A percentile compares a stretch with the other conserved stretches of the same genome.
Evolutionary conservation across 2,797 vertebrate genomes (phyloP).

Genomic region (Muraenolepis orangiensis): DNA sequence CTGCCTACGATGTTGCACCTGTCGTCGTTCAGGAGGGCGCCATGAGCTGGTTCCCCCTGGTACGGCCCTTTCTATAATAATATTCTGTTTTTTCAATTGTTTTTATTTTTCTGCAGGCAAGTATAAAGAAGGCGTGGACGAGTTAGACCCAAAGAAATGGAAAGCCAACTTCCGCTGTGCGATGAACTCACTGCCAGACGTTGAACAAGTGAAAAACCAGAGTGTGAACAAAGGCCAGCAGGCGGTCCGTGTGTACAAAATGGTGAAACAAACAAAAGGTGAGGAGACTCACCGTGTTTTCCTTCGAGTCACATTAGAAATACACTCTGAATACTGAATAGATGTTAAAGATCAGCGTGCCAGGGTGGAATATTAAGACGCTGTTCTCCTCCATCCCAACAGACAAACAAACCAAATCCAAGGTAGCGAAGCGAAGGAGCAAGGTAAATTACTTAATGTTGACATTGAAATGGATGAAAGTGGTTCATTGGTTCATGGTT

Average conservation of each 20-base stretch:
- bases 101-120: slow-evolving; percentile 75
- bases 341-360: slow-evolving; percentile 1
- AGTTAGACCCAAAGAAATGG: slow-evolving; percentile 92
- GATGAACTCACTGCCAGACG: slow-evolving; percentile 95
- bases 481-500: neutral
- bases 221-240: slow-evolving; percentile 91
- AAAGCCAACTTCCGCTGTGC: slow-evolving; percentile 98
- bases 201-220: slow-evolving; percentile 89
- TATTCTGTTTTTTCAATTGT: neutral
- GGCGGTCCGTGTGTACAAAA: slow-evolving; percentile 89
- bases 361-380: neutral
- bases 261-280: slow-evolving; percentile 81
- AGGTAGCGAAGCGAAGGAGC: slow-evolving; percentile 66
- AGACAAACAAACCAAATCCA: slow-evolving; percentile 80
- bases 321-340: neutral
- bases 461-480: neutral
- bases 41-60: neutral
- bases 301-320: neutral
- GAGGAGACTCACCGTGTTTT: slow-evolving; percentile 31
- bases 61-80: neutral
- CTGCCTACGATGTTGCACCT: neutral
- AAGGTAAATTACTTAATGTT: neutral
- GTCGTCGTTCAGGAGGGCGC: no score
- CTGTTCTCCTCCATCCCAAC: slow-evolving; percentile 33
- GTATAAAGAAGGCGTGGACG: slow-evolving; percentile 74